phyloP scores from a whole-genome alignment of 2,888 invertebrate genomes.

The Mythimna ferrago region DNA sequence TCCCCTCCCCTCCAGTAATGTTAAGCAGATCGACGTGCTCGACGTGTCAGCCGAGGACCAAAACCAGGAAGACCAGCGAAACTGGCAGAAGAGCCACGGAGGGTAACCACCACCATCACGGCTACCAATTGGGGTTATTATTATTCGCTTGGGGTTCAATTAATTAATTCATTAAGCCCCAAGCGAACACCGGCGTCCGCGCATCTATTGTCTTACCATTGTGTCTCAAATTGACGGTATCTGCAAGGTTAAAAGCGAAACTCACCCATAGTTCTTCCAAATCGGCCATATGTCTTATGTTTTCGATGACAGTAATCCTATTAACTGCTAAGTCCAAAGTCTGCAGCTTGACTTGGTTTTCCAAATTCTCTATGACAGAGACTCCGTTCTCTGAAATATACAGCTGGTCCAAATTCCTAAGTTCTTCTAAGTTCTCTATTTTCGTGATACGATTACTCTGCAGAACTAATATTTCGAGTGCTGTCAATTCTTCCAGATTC shows the following conservation, averaged over 20 bases:
- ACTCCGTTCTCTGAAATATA: slow-evolving; percentile 99
- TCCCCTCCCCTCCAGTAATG: slow-evolving; percentile 81
- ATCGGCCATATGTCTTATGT: slow-evolving; percentile 93
- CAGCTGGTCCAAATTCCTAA: slow-evolving; percentile 95
- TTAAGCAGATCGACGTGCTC: slow-evolving; percentile 81
- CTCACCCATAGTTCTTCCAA: slow-evolving; percentile 99
- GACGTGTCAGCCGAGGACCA: slow-evolving; percentile 59
- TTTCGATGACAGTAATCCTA: slow-evolving; percentile 94
- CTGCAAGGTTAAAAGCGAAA: background rate
- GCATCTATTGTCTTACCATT: too few species aligned
- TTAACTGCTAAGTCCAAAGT: slow-evolving; percentile 98
- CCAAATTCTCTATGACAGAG: slow-evolving; percentile 94
- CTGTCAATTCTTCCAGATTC: slow-evolving; percentile 93
- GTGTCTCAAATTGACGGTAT: too few species aligned
- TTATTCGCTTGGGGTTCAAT: too few species aligned
- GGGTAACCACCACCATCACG: slow-evolving; percentile 25
- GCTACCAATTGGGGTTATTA: too few species aligned
- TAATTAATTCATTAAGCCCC: too few species aligned
- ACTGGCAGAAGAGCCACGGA: slow-evolving; percentile 12
- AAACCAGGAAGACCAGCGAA: slow-evolving; percentile 35
- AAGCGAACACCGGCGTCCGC: too few species aligned
- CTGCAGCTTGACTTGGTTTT: slow-evolving; percentile 92
- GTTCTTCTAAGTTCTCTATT: slow-evolving; percentile 95
- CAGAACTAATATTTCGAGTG: slow-evolving; percentile 95
- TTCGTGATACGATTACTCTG: slow-evolving; percentile 97